These are phyloP conservation scores for Eriocheir sinensis DNA, from an alignment of 1,140 invertebrate species.

Conservation along the genomic window DNA sequence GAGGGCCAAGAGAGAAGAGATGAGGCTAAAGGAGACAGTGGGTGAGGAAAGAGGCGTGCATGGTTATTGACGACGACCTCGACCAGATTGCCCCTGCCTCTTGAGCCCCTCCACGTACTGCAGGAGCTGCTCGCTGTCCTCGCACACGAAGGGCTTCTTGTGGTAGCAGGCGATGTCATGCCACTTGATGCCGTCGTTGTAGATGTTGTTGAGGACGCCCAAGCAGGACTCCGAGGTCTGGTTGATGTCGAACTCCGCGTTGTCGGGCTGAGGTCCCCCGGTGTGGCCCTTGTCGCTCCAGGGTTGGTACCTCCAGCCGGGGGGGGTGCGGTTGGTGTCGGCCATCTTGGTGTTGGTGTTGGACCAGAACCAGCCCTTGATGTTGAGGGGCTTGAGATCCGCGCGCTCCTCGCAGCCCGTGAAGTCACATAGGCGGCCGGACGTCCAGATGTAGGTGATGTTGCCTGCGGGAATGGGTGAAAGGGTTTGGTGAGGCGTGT, in stretches of 20 bases:
- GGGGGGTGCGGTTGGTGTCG: conserved; percentile 86
- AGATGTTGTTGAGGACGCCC: conserved; percentile 92
- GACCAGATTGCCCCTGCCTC: neutral
- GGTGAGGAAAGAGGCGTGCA: too few species aligned
- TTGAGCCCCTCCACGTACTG: neutral
- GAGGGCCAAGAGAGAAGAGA: too few species aligned
- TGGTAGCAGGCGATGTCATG: conserved; percentile 96
- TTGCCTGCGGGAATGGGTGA: conserved; percentile 85
- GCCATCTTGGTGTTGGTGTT: conserved; percentile 93
- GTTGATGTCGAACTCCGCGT: conserved; percentile 95
- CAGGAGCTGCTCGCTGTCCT: conserved; percentile 85
- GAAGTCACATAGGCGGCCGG: conserved; percentile 94
- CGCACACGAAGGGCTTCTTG: conserved; percentile 94
- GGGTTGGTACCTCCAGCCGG: conserved; percentile 87
- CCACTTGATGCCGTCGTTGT: conserved; percentile 95
- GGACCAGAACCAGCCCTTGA: conserved; percentile 97
- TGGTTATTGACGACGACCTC: too few species aligned
- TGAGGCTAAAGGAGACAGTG: too few species aligned
- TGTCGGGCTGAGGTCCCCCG: conserved; percentile 92
- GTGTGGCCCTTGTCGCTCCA: conserved; percentile 95
- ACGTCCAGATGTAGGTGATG: conserved; percentile 96
- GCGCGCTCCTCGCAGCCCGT: conserved; percentile 93
- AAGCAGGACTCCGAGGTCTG: conserved; percentile 92
- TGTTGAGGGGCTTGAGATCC: conserved; percentile 92
- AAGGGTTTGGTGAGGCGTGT: neutral